Conservation (phyloP, 2,113 vertebrate genomes). For the Furnarius figulus region DNA sequence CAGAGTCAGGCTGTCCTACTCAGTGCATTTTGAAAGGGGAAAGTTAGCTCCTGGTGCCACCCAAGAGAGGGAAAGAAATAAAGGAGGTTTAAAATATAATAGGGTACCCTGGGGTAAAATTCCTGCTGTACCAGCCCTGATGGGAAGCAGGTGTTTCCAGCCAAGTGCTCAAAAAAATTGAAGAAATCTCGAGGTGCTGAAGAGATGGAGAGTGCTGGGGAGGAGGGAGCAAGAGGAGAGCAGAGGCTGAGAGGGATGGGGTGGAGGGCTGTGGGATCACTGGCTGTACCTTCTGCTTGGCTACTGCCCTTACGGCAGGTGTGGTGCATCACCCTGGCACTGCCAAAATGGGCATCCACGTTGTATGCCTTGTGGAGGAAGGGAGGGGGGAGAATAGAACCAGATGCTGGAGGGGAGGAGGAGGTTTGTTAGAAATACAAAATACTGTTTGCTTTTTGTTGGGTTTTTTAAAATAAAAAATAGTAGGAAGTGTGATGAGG, state of each 20-base stretch:
- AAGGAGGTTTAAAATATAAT: background rate
- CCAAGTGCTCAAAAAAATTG: background rate
- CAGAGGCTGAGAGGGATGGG: background rate
- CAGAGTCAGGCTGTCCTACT: background rate
- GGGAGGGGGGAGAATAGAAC: background rate
- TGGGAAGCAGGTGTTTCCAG: constrained; percentile 35
- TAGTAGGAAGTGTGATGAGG: constrained; percentile 31
- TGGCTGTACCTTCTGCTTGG: background rate
- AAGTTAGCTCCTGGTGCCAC: background rate
- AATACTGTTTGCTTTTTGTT: constrained; percentile 3
- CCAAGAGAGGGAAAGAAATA: background rate
- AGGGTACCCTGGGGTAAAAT: background rate
- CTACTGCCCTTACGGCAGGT: background rate
- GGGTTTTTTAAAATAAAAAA: background rate
- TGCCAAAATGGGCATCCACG: background rate
- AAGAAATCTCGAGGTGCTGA: constrained; percentile 14
- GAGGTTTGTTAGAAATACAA: constrained; percentile 31
- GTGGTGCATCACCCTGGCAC: accelerated
- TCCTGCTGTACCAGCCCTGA: background rate
- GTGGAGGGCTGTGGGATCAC: background rate
- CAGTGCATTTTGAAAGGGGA: background rate
- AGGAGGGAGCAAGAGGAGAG: background rate
- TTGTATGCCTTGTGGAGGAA: background rate
- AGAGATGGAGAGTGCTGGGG: background rate
- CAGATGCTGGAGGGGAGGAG: background rate